These are phyloP conservation scores for Anser cygnoides DNA, from an alignment of 2,113 vertebrate genomes.

Conservation along the genomic window DNA sequence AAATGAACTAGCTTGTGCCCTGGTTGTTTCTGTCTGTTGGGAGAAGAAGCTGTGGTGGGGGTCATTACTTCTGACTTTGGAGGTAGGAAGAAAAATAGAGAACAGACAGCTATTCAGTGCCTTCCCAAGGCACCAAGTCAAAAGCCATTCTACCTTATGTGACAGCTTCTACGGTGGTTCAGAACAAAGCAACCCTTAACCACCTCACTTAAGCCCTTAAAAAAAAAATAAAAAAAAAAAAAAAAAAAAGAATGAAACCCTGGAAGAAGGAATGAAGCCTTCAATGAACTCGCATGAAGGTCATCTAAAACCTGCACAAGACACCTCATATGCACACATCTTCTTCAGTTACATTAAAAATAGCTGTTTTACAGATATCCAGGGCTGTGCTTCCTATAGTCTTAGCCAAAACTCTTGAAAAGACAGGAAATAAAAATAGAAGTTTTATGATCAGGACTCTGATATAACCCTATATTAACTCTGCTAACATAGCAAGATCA, in stretches of 20 bases:
- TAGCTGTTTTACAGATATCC: background rate
- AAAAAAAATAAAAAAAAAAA: background rate
- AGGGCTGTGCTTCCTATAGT: background rate
- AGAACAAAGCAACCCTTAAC: background rate
- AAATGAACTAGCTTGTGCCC: background rate
- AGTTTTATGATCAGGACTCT: background rate
- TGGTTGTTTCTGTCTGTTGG: background rate
- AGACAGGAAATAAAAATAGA: background rate
- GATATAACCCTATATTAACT: background rate
- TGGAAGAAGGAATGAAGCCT: background rate
- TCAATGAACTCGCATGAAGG: background rate
- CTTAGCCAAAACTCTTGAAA: background rate
- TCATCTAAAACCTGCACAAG: background rate
- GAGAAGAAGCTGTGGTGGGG: background rate
- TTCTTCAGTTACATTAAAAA: background rate
- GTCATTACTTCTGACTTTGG: background rate
- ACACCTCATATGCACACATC: background rate
- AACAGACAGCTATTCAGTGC: background rate
- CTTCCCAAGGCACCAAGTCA: background rate
- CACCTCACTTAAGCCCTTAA: background rate
- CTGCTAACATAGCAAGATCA: background rate
- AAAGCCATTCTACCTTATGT: background rate
- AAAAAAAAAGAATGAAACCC: background rate
- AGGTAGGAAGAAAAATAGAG: background rate
- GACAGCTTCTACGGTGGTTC: background rate